These are phyloP conservation scores for Endotricha flammealis DNA, from an alignment of 2,888 invertebrate genomes.

Conservation along the genomic window DNA sequence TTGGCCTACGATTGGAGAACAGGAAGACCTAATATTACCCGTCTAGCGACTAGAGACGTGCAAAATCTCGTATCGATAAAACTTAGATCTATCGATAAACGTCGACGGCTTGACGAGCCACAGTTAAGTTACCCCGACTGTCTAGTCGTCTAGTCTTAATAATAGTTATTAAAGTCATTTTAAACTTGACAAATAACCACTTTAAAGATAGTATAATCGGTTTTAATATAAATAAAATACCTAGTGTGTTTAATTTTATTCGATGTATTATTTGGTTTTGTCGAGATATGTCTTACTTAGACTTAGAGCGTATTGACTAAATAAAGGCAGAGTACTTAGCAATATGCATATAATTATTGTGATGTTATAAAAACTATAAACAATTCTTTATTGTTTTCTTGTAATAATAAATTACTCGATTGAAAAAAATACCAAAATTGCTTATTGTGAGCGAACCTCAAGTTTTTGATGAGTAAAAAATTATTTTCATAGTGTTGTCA, in stretches of 20 bases:
- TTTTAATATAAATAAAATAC: slow-evolving; percentile 15
- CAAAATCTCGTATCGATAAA: slow-evolving; percentile 33
- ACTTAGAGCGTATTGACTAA: slow-evolving; percentile 3
- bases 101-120: slow-evolving; percentile 31
- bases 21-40: slow-evolving; percentile 75
- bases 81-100: slow-evolving; percentile 28
- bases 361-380: no score
- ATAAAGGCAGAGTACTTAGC: no score
- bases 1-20: slow-evolving; percentile 57
- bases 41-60: slow-evolving; percentile 58
- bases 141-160: slow-evolving; percentile 13
- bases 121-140: slow-evolving; percentile 31
- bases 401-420: no score
- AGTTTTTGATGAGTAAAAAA: no score
- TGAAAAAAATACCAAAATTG: no score
- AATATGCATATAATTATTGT: no score
- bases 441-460: no score
- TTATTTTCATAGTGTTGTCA: no score
- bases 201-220: slow-evolving; percentile 5
- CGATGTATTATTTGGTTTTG: slow-evolving; percentile 13
- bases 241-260: no score
- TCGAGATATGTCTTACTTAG: slow-evolving; percentile 15
- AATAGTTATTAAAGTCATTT: slow-evolving; percentile 18
- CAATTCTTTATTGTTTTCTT: no score
- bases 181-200: slow-evolving; percentile 12